Base-by-base conservation (phyloP, 2,113 vertebrate genomes). In the Proterorhinus semilunaris region DNA sequence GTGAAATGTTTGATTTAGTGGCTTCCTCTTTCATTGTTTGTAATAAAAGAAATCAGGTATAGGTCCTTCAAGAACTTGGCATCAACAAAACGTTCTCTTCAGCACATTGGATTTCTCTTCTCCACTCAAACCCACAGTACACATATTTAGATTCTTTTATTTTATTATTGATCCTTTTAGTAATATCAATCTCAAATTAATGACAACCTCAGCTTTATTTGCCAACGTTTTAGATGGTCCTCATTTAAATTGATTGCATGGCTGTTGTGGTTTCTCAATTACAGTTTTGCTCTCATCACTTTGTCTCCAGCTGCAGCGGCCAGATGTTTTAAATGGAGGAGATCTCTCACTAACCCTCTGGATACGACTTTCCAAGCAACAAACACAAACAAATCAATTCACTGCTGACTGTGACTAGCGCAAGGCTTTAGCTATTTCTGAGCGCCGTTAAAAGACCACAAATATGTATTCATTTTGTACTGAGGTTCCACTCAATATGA, bases 241-340 rank as follows among this genome's bases (percentile, higher is more conserved):
- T 46, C 62, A 63, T 63, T 63, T 63, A 47, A 63, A 47, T 47
- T 63, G 62, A 63, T 63, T 63, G 62, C 62, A 49, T 66, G 6
- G 51, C 17, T 53, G 54, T 65, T 65, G 48, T 43, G 66, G n/a
- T 58, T 63, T 63, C 62, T 63, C 44, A 16, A 48, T 63, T 63
- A 48, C 62, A 13, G 21, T 17, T 66, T 50, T 21, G 45, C 54
- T 61, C 58, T n/a, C 44, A 62, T 68, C 44, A 42, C 45, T 7
- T 1, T 8, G n/a, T 48, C 45, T 63, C 45, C 62, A 63, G 62
- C 62, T 63, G 62, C 62, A 7, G 62, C 45, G 3, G 8, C 6
- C 27, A 62, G 47, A 21, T 52, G 54, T 55, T 70, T 21, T 10
- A 5, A 50, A 7, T 47, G 43, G 52, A 47, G 58, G 47, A 54